These are phyloP conservation scores for Hozukius guyotensis DNA, from an alignment of 2,797 vertebrate genomes.

Conservation along the genomic window DNA sequence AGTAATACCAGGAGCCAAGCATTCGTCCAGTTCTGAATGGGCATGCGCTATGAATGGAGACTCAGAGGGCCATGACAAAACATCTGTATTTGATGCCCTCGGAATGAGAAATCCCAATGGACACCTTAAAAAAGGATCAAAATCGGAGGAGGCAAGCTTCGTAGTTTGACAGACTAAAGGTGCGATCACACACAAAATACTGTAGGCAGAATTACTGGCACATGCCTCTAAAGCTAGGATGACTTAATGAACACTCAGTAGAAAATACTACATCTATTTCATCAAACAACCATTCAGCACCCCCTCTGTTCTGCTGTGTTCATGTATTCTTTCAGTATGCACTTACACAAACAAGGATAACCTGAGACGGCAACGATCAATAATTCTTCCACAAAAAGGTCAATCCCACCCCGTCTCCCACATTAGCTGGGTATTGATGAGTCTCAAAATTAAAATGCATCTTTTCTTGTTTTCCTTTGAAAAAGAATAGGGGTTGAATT, in stretches of 20 bases:
- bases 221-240: neutral
- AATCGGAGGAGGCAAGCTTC: neutral
- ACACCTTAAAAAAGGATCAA: too few relatives aligned
- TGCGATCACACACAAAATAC: neutral
- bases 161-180: neutral
- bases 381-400: conserved; percentile 15
- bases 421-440: conserved; percentile 8
- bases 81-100: too few relatives aligned
- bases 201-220: neutral
- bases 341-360: conserved; percentile 12
- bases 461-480: neutral
- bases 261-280: neutral
- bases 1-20: too few relatives aligned
- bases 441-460: neutral
- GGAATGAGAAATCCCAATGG: too few relatives aligned
- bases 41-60: too few relatives aligned
- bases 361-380: conserved; percentile 1
- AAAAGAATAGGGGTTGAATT: conserved; percentile 1
- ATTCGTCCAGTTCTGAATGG: too few relatives aligned
- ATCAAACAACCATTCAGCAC: neutral
- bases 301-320: neutral
- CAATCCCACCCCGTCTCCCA: neutral
- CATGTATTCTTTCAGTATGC: neutral
- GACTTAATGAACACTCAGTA: neutral
- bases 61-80: too few relatives aligned